phyloP scores from a whole-genome alignment of 2,888 invertebrate genomes.

The Tetramorium bicarinatum region DNA sequence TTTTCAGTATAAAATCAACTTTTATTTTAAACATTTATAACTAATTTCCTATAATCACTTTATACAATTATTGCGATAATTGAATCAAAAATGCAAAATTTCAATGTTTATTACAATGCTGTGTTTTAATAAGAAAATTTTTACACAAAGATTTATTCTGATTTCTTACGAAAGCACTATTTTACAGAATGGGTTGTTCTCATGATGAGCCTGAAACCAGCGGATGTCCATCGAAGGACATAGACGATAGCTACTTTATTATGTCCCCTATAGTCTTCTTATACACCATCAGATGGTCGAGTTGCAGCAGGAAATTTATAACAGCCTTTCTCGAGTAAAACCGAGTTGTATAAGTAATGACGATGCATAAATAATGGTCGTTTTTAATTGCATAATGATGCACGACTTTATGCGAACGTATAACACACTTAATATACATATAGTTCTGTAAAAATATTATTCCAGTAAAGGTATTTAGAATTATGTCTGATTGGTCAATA shows the following conservation, averaged over 20 bases:
- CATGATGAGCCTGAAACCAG: conserved; percentile 94
- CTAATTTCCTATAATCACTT: not conserved
- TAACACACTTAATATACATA: not conserved
- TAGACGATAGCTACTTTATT: conserved; percentile 88
- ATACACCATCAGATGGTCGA: conserved; percentile 94
- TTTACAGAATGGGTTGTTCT: conserved; percentile 93
- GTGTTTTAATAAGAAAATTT: not conserved
- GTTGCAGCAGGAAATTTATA: conserved; percentile 94
- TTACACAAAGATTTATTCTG: not conserved
- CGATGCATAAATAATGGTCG: conserved; percentile 16
- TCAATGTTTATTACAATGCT: not conserved
- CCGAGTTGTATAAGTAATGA: conserved; percentile 71
- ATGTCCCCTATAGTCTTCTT: conserved; percentile 96
- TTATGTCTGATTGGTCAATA: conserved; percentile 5
- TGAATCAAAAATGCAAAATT: not conserved
- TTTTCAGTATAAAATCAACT: not conserved
- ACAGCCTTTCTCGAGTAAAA: conserved; percentile 96
- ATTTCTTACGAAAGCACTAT: not conserved
- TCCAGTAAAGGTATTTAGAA: not conserved
- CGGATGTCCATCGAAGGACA: conserved; percentile 89
- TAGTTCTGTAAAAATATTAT: conserved; percentile 14
- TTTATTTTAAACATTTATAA: not conserved
- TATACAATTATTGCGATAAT: not conserved
- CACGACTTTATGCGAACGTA: not conserved
- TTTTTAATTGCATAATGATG: conserved; percentile 40